A percentile compares a stretch with the other conserved stretches of the same genome.
Conservation (phyloP, 2,797 vertebrate species). For the Lacerta bilineata region DNA sequence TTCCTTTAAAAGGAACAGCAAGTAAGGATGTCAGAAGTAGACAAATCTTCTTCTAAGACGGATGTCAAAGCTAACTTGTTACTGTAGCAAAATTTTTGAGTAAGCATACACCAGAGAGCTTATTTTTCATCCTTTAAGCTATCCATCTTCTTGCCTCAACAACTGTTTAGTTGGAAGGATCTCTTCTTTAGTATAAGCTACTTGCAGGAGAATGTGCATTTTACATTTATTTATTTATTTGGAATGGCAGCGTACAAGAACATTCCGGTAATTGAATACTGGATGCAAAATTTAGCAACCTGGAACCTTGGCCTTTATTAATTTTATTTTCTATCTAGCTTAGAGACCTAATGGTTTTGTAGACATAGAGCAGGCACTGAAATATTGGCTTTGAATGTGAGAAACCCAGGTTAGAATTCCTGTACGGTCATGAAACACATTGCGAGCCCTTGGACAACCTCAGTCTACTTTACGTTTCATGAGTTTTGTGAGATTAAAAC, state of each 20-base stretch:
- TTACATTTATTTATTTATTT: background rate
- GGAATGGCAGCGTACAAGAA: background rate
- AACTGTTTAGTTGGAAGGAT: conserved; percentile 6
- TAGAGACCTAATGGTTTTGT: background rate
- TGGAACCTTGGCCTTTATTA: background rate
- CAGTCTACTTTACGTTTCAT: background rate
- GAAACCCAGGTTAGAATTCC: background rate
- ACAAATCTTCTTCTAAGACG: background rate
- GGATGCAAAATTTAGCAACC: background rate
- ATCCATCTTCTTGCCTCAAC: background rate
- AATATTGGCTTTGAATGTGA: background rate
- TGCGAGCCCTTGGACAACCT: background rate
- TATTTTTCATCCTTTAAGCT: background rate
- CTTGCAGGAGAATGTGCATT: background rate
- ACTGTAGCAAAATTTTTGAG: background rate
- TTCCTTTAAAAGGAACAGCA: background rate
- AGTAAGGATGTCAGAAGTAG: background rate
- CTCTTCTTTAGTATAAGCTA: conserved; percentile 9
- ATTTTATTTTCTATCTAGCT: background rate
- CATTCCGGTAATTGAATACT: background rate
- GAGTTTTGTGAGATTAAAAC: background rate
- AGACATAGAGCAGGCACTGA: background rate
- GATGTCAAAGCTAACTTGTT: conserved; percentile 3
- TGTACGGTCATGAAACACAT: background rate
- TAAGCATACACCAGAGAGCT: background rate